phyloP scores from a whole-genome alignment of 2,113 vertebrate genomes.

The Pimephales promelas region DNA sequence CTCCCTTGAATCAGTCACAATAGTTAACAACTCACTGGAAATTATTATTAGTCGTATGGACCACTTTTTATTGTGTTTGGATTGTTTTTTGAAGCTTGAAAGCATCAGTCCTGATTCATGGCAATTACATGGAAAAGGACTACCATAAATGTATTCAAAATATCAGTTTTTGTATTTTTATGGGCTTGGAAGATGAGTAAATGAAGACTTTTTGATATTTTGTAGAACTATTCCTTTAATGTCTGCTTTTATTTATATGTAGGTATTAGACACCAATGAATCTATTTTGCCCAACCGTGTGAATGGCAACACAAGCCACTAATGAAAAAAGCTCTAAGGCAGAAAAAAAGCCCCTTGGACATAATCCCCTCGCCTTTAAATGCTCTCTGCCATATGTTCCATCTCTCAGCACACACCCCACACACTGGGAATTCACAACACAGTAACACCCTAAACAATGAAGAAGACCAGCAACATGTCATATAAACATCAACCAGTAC shows the following conservation, averaged over 20 bases:
- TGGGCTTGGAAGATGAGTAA: background rate
- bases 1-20: background rate
- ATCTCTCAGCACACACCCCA: slow-evolving; percentile 19
- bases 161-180: background rate
- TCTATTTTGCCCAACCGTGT: background rate
- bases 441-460: slow-evolving; percentile 8
- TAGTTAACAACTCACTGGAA: background rate
- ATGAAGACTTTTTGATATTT: background rate
- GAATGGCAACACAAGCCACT: slow-evolving; percentile 1
- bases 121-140: background rate
- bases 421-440: slow-evolving; percentile 21
- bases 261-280: background rate
- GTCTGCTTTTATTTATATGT: background rate
- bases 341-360: slow-evolving; percentile 32
- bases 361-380: slow-evolving; percentile 38
- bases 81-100: background rate
- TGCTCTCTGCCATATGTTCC: slow-evolving; percentile 45
- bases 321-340: slow-evolving; percentile 1
- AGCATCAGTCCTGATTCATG: background rate
- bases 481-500: slow-evolving; percentile 15
- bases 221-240: background rate
- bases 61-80: background rate
- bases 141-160: background rate
- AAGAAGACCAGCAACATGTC: slow-evolving; percentile 20
- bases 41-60: background rate